Evolutionary conservation across 30 jellyfish, hydroid and myxozoan genomes (phyloP), one percentile per base, ranked within the genome.

Genomic region (Aurelia aurita): DNA sequence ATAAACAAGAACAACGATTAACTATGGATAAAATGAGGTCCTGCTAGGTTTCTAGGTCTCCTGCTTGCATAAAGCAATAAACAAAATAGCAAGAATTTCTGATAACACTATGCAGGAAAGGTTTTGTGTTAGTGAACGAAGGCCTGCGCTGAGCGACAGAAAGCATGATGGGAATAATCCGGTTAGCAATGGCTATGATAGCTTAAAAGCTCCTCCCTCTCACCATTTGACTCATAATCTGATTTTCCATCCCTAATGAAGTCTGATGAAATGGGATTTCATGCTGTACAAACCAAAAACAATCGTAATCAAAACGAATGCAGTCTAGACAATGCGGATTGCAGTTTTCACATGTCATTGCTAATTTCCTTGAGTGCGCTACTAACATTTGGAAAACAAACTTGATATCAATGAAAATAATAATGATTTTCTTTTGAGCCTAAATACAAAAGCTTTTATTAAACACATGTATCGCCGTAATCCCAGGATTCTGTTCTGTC

Each of bases 191-290:
- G 58, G 93, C 79, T 83, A 83, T 83, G 87, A 83, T 83, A 83
- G 93, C 93, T 83, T 83, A 83, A 67, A 70, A 83, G 93, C 93
- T 83, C 93, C 93, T 83, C 93, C 93, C 76, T 83, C 83, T 60
- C 73, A 67, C 81, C 53, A 69, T 83, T 83, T 71, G 74, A 83
- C 57, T 83, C 86, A 25, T 83, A 83, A 83, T 83, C 93, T 83
- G 87, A 83, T 83, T 83, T 69, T 16, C 64, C 58, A 26, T 83
- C 67, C 78, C 77, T 83, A 75, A 72, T 72, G 83, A 83, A 83
- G 93, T 68, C 86, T 64, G 39, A 72, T 75, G 26, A 83, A 83
- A 83, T 83, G 72, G 93, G 93, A 83, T 83, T 83, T 70, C 78
- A 58, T 71, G 80, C 74, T 39, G 84, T 57, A 70, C 86, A 75